These are phyloP conservation scores for Gordius sp. DNA, from an alignment of 2,888 invertebrate genomes.

Conservation along the genomic window DNA sequence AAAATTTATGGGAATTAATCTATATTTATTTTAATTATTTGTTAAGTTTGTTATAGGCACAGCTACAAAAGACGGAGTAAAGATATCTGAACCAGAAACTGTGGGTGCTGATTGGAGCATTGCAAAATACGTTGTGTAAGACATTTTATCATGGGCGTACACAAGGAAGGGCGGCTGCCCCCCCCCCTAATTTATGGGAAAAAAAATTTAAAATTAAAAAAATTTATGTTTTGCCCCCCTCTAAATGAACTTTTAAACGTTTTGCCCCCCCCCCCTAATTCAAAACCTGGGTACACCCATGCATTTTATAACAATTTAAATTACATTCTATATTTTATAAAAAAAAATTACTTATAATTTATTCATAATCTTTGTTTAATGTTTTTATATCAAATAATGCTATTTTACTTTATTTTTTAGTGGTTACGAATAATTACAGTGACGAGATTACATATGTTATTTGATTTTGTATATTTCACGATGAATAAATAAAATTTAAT, in stretches of 20 bases:
- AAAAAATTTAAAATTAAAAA: too few relatives aligned
- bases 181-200: too few relatives aligned
- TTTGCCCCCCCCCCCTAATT: too few relatives aligned
- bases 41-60: background rate
- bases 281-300: too few relatives aligned
- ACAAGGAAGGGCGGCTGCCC: too few relatives aligned
- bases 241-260: too few relatives aligned
- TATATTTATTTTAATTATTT: background rate
- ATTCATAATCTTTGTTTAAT: too few relatives aligned
- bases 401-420: background rate
- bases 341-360: too few relatives aligned
- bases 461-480: background rate
- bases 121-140: slow-evolving; percentile 11
- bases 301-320: too few relatives aligned
- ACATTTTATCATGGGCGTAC: too few relatives aligned
- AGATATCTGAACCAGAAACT: background rate
- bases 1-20: background rate
- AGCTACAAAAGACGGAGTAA: background rate
- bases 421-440: background rate
- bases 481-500: background rate
- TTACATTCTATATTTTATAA: too few relatives aligned
- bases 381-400: background rate
- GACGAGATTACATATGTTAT: background rate
- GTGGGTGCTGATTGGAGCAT: slow-evolving; percentile 3
- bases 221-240: too few relatives aligned